These are phyloP conservation scores for Sardinella longiceps DNA, from an alignment of 2,797 vertebrate species.

Conservation along the genomic window DNA sequence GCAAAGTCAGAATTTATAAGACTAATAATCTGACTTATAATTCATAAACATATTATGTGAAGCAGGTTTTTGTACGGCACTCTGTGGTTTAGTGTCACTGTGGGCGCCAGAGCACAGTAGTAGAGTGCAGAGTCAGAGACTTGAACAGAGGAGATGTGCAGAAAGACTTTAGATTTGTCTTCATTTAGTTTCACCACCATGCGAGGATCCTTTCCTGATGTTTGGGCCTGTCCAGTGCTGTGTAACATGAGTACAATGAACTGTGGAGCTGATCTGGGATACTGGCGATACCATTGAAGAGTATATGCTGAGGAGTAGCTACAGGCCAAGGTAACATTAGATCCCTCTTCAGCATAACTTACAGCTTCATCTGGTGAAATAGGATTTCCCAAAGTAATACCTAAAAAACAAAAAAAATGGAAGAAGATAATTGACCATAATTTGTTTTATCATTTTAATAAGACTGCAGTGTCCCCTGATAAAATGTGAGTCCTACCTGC, in stretches of 20 bases:
- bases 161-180: neutral
- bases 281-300: neutral
- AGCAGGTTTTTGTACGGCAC: conserved; percentile 27
- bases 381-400: too few species aligned
- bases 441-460: too few species aligned
- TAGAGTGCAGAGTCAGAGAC: conserved; percentile 45
- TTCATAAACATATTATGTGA: too few species aligned
- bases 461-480: too few species aligned
- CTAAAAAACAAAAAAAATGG: too few species aligned
- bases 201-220: neutral
- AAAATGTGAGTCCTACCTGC: too few species aligned
- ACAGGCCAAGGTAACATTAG: neutral
- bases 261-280: conserved; percentile 1
- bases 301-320: neutral
- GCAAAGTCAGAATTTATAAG: too few species aligned
- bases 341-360: too few species aligned
- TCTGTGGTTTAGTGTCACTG: conserved; percentile 11
- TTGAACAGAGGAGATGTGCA: conserved; percentile 15
- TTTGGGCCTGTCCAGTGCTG: neutral
- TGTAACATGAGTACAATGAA: neutral
- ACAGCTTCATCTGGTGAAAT: too few species aligned
- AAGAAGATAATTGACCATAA: too few species aligned
- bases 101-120: too few species aligned
- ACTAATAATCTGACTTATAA: too few species aligned
- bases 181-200: neutral